Base-by-base conservation (phyloP, 2,888 invertebrate genomes). In the Rosalia funebris region DNA sequence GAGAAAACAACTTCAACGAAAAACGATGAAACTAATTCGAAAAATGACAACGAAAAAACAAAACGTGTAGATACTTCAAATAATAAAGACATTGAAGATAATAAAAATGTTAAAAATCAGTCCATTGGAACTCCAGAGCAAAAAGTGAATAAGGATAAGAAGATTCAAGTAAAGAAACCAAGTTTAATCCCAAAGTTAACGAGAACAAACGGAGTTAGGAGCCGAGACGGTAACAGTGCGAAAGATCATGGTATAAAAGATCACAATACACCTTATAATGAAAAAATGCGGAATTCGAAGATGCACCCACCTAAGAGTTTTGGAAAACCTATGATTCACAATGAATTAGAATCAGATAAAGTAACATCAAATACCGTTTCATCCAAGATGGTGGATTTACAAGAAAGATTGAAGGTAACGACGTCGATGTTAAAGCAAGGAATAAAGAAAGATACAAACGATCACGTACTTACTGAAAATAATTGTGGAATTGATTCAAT, bases 371-470 rank as follows among this genome's bases (percentile, higher is more conserved):
- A 42, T 15, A 62, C 53, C 7, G 53, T 63, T 31, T 61, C 56
- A n/a, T 61, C 57, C 7, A 61, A 31, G 31, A 55, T 63, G 55
- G 12, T 41, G 2, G 50, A 44, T 19, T 48, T 64, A 15, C 64
- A 67, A 48, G 60, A 67, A 44, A 58, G 54, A 42, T 17, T 68
- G 10, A 62, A 60, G 53, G 61, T 53, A 17, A 62, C 66, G 2
- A 64, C 62, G 4, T 45, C 61, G 0, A 50, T 64, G 42, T 48
- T 68, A 1, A 56, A 57, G 12, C 48, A 60, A 47, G 63, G 60
- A 47, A 59, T 60, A 32, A 59, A 62, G 20, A 46, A 48, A 15
- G 54, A 48, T 14, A 61, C 37, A 17, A 25, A 57, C 20, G 31
- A 41, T 31, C 20, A 53, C 5, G 10, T 17, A 15, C 1, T 14